Percentiles rank a stretch among this genome's conserved stretches.
Conservation (phyloP, 1,140 invertebrate genomes). For the Caerostris darwini region DNA sequence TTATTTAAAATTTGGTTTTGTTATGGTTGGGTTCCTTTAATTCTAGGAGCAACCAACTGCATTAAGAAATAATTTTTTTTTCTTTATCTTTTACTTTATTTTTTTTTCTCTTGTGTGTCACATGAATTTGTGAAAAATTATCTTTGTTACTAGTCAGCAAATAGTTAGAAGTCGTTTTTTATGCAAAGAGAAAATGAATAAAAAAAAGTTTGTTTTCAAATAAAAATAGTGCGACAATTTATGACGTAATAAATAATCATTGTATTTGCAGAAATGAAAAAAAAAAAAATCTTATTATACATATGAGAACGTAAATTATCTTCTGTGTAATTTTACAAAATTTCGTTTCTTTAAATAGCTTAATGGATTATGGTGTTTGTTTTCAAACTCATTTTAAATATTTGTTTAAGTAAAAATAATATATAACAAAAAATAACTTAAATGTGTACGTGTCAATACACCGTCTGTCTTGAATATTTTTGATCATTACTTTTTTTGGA, state of each 20-base stretch:
- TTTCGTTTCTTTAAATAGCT: too few species aligned
- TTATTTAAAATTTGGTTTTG: conserved; percentile 26
- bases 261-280: too few species aligned
- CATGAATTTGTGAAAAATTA: conserved; percentile 62
- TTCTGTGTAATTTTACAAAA: too few species aligned
- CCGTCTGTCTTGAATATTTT: too few species aligned
- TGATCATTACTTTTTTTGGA: too few species aligned
- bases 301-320: too few species aligned
- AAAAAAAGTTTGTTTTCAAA: neutral
- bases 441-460: too few species aligned
- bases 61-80: conserved; percentile 24
- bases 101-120: neutral
- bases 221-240: neutral
- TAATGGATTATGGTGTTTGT: too few species aligned
- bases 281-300: too few species aligned
- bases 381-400: too few species aligned
- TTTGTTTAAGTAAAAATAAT: too few species aligned
- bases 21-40: neutral
- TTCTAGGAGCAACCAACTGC: conserved; percentile 9
- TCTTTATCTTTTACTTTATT: neutral
- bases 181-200: neutral
- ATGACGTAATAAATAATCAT: neutral
- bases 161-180: conserved; percentile 4
- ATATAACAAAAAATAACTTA: too few species aligned
- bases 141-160: conserved; percentile 7